Evolutionary conservation across 2,113 vertebrate genomes (phyloP).

Genomic region (Rynchops niger): DNA sequence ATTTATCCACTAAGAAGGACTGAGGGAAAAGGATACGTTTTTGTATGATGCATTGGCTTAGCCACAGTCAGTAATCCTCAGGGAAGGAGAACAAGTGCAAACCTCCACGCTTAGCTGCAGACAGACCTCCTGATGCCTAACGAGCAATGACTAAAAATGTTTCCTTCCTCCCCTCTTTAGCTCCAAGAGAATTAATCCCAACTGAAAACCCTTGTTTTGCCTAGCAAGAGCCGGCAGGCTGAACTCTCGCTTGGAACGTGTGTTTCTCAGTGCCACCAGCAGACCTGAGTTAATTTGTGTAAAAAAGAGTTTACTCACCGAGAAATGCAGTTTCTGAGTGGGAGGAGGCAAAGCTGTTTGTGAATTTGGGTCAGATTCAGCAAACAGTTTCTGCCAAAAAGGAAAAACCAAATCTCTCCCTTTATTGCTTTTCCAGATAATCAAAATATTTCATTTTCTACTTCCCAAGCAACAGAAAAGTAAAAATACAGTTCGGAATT

Average conservation of each 20-base stretch:
- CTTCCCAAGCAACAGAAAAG: neutral
- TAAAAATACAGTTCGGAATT: neutral
- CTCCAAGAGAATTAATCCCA: conserved; percentile 4
- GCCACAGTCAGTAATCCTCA: neutral
- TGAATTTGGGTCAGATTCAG: conserved; percentile 40
- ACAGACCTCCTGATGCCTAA: neutral
- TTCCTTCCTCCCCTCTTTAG: neutral
- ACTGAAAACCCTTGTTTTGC: conserved; percentile 27
- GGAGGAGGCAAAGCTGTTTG: conserved; percentile 19
- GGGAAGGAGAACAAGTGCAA: neutral
- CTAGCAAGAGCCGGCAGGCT: neutral
- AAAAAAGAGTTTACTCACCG: neutral
- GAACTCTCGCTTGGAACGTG: neutral
- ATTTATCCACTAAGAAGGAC: neutral
- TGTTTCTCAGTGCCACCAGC: neutral
- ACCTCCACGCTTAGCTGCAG: neutral
- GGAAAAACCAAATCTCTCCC: neutral
- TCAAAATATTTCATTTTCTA: neutral
- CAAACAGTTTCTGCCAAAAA: neutral
- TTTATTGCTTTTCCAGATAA: neutral
- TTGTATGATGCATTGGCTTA: neutral
- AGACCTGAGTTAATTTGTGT: neutral
- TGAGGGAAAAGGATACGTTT: neutral
- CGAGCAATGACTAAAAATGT: neutral
- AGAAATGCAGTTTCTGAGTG: neutral